These are phyloP conservation scores for Semotilus atromaculatus DNA, from an alignment of 2,797 vertebrate species.

Conservation along the genomic window DNA sequence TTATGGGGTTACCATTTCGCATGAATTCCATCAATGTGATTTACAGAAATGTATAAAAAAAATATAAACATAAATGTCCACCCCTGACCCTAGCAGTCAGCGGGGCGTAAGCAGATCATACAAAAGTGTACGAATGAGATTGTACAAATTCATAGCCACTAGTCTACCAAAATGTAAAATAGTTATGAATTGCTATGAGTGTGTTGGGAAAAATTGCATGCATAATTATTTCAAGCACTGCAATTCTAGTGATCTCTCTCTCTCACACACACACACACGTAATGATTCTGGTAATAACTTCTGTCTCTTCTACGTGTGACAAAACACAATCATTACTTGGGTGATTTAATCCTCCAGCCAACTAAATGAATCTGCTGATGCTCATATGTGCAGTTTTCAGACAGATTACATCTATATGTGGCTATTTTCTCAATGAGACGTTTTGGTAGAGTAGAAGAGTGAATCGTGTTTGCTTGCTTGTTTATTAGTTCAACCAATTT, in stretches of 20 bases:
- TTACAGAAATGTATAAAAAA: not conserved
- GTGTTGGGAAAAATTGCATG: not conserved
- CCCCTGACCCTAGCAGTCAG: not conserved
- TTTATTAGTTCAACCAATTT: constrained; percentile 1
- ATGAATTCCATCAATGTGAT: not conserved
- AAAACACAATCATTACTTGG: constrained; percentile 89
- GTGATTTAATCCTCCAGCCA: constrained; percentile 87
- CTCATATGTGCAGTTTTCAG: constrained; percentile 84
- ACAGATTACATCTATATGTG: constrained; percentile 81
- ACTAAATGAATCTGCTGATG: constrained; percentile 73
- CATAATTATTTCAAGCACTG: not conserved
- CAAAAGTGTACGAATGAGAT: not conserved
- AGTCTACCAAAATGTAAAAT: not conserved
- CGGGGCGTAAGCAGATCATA: not conserved
- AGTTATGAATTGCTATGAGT: not conserved
- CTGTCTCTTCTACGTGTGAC: constrained; percentile 85
- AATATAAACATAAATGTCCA: not conserved
- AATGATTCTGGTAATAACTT: constrained; percentile 79
- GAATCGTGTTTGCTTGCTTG: not conserved
- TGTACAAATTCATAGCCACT: not conserved
- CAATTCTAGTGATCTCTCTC: not conserved
- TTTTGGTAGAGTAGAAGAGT: not conserved
- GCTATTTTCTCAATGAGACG: constrained; percentile 22
- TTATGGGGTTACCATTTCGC: not conserved
- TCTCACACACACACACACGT: constrained; percentile 53